Base-by-base conservation (phyloP, 2,888 invertebrate genomes). In the Heteromyza rotundicornis region DNA sequence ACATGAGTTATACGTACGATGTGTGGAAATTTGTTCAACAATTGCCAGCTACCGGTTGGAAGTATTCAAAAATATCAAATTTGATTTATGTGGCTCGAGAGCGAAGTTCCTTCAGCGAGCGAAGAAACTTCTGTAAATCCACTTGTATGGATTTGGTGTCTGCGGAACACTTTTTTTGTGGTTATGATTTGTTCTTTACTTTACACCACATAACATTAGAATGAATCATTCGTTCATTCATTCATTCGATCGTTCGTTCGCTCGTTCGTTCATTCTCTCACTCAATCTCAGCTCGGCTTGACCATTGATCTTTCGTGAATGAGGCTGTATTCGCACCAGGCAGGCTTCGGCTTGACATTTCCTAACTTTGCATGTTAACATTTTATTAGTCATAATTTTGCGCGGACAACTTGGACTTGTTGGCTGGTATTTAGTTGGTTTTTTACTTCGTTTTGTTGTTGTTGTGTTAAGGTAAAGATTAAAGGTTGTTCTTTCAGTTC, bases 341-440 rank as follows among this genome's bases (percentile, higher is more conserved):
- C n/a, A n/a, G n/a, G n/a, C 3, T 73, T 72, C 59, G 69, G 72
- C 75, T 76, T 77, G 77, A 77, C 77, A 77, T 77, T 76, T 76
- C 70, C 67, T 68, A 74, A 70, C 68, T 75, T 76, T 77, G 77
- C 76, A 76, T 77, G 75, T 76, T 75, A 77, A 76, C 75, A 76
- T 77, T 77, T 76, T 75, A 77, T 77, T 77, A 77, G 76, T 77
- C 77, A 77, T 77, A 76, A 76, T 59, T 32, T 32, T 12, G 32
- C 32, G n/a, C n/a, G 12, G 12, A 32, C 32, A n/a, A 8, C 32
- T 5, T 32, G 32, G 32, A 32, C 32, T 32, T 32, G 32, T 12
- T 32, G 32, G 7, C n/a, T n/a, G n/a, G n/a, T n/a, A n/a, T n/a
- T n/a, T n/a, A n/a, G n/a, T n/a, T n/a, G n/a, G n/a, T n/a, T n/a